A percentile compares a stretch with the other conserved stretches of the same genome.
Evolutionary conservation across 2,113 vertebrate genomes (phyloP).

Genomic region (Antigone vipio): DNA sequence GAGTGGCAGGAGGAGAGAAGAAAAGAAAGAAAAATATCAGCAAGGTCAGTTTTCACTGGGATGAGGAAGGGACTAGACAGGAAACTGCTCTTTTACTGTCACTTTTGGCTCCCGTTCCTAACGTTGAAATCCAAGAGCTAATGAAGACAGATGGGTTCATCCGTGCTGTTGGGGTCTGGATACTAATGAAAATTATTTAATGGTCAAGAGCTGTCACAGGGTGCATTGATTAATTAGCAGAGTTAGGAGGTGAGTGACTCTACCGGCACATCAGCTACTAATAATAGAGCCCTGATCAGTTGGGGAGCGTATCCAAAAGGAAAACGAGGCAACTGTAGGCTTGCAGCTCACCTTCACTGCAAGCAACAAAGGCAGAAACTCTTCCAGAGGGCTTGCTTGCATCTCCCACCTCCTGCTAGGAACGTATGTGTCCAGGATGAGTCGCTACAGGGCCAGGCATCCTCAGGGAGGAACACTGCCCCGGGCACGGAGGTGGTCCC

Average conservation of each 20-base stretch:
- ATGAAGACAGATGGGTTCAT: conserved; percentile 55
- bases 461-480: background rate
- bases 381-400: background rate
- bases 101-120: background rate
- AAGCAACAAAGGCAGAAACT: background rate
- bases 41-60: conserved; percentile 6
- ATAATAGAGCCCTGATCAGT: conserved; percentile 22
- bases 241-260: background rate
- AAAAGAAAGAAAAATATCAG: background rate
- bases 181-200: conserved; percentile 58
- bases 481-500: background rate
- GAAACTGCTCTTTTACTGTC: background rate
- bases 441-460: background rate
- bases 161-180: conserved; percentile 12
- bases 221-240: conserved; percentile 57
- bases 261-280: conserved; percentile 11
- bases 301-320: background rate
- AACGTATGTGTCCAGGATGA: background rate
- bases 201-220: conserved; percentile 17
- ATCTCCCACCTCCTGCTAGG: background rate
- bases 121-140: conserved; percentile 16
- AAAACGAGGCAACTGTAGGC: background rate
- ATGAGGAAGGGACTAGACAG: background rate
- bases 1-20: background rate
- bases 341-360: conserved; percentile 36